phyloP scores from a whole-genome alignment of 2,113 vertebrate species.

The Entelurus aequoreus region DNA sequence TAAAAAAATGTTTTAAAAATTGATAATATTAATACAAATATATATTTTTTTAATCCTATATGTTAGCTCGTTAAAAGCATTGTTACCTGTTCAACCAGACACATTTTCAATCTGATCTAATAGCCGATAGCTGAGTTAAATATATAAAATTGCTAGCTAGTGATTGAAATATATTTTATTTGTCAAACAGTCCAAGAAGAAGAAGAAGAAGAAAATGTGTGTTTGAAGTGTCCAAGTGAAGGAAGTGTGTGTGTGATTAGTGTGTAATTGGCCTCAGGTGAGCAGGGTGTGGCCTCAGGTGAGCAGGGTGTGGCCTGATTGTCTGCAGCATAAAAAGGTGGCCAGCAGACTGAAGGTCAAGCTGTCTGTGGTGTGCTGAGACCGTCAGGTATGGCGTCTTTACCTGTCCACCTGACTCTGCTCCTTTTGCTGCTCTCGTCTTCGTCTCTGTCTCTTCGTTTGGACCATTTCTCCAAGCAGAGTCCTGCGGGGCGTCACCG shows the following conservation, averaged over 20 bases:
- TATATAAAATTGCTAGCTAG: too few species aligned
- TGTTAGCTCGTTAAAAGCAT: too few species aligned
- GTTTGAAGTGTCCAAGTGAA: not conserved
- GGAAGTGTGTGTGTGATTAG: conserved; percentile 7
- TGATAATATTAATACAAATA: too few species aligned
- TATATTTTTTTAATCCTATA: too few species aligned
- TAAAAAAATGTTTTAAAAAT: too few species aligned
- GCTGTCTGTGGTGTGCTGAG: not conserved
- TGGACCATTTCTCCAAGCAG: not conserved
- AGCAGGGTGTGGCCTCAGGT: conserved; percentile 28
- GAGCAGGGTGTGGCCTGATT: conserved; percentile 12
- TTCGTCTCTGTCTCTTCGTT: not conserved
- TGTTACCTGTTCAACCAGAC: too few species aligned
- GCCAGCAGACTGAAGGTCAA: not conserved
- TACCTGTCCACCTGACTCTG: not conserved
- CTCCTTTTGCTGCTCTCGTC: conserved; percentile 8
- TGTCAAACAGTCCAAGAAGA: too few species aligned
- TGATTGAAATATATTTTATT: too few species aligned
- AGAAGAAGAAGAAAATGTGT: too few species aligned
- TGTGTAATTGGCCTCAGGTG: conserved; percentile 36
- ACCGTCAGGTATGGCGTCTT: not conserved
- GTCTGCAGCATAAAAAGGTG: conserved; percentile 2
- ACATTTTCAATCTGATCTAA: too few species aligned
- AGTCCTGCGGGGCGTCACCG: not conserved
- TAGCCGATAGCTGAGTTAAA: too few species aligned